Evolutionary conservation across 2,888 invertebrate species (phyloP).

Genomic region (Drosophila nigritarsus): DNA sequence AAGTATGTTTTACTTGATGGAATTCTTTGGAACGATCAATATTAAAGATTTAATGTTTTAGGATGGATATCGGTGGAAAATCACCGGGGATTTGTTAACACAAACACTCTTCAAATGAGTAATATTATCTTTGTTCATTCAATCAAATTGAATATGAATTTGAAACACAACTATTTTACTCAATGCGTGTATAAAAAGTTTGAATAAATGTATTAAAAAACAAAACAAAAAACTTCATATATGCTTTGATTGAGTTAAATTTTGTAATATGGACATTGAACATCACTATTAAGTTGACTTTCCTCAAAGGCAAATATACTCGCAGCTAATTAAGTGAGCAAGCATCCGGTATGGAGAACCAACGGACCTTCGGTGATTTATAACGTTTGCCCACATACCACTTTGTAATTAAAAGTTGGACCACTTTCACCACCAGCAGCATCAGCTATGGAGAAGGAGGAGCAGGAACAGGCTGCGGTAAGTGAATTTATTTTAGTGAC

Average conservation of each 20-base stretch:
- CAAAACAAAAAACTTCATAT: neutral
- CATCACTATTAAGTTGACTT: neutral
- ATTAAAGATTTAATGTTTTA: neutral
- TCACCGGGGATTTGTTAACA: neutral
- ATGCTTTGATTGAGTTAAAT: too few species aligned
- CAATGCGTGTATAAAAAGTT: constrained; percentile 24
- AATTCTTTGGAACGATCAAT: constrained; percentile 1
- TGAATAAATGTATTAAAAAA: constrained; percentile 32
- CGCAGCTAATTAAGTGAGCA: neutral
- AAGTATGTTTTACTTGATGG: neutral
- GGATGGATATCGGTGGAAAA: neutral
- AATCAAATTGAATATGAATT: constrained; percentile 50
- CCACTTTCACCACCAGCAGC: constrained; percentile 5
- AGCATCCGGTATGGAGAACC: neutral
- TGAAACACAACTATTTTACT: constrained; percentile 33
- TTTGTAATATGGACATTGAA: neutral
- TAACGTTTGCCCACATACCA: constrained; percentile 39
- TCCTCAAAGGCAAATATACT: neutral
- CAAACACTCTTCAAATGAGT: neutral
- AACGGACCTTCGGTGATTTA: constrained; percentile 18
- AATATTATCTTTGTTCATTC: constrained; percentile 25
- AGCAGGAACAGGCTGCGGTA: neutral
- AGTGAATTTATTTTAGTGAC: neutral
- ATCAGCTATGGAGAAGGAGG: neutral
- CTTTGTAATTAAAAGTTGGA: constrained; percentile 64